Percentiles rank a stretch among this genome's conserved stretches.
These are phyloP conservation scores for Melanotus villosus DNA, from an alignment of 2,888 invertebrate genomes.

Conservation along the genomic window DNA sequence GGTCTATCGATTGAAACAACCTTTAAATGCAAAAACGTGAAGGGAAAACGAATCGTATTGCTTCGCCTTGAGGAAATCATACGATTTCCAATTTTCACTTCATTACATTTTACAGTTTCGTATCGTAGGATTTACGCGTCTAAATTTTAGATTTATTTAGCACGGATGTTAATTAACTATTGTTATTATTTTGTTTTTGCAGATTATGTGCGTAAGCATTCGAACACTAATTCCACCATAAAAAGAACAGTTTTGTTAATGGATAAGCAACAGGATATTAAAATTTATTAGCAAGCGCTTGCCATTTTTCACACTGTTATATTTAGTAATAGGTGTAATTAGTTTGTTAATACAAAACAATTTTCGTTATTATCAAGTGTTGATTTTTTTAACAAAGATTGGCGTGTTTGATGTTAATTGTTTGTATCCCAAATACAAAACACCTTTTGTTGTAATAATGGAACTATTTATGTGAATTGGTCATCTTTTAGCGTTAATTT, in stretches of 20 bases:
- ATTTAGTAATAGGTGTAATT: too few relatives aligned
- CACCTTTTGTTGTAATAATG: too few relatives aligned
- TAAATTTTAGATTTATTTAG: too few relatives aligned
- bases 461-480: too few relatives aligned
- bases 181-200: not conserved
- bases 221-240: too few relatives aligned
- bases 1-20: not conserved
- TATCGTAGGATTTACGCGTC: not conserved
- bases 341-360: too few relatives aligned
- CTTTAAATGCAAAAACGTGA: constrained; percentile 12
- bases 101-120: not conserved
- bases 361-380: too few relatives aligned
- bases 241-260: not conserved
- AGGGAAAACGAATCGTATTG: constrained; percentile 7
- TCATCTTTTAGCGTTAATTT: too few relatives aligned
- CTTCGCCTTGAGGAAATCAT: constrained; percentile 20
- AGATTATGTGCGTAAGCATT: constrained; percentile 4
- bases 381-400: too few relatives aligned
- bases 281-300: constrained; percentile 4
- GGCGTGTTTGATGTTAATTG: too few relatives aligned
- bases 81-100: constrained; percentile 14
- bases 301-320: not conserved
- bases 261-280: too few relatives aligned
- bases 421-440: too few relatives aligned
- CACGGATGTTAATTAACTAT: not conserved